These are phyloP conservation scores for Melanerpes formicivorus DNA, from an alignment of 2,113 vertebrate genomes.

Conservation along the genomic window DNA sequence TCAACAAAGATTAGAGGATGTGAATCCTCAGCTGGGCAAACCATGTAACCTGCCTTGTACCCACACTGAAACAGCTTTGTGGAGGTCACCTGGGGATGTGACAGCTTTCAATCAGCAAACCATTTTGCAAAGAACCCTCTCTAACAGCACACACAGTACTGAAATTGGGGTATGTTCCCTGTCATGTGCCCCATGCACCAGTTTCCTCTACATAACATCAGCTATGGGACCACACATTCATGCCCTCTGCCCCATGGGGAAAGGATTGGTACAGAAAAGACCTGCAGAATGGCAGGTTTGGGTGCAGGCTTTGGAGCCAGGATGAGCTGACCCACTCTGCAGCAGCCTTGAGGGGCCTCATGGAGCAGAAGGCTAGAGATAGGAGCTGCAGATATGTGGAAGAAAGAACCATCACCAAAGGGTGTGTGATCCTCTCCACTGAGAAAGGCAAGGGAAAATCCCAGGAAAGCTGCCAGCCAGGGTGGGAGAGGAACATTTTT, in stretches of 20 bases:
- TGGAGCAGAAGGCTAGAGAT: neutral
- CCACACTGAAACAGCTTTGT: neutral
- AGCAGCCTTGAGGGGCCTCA: neutral
- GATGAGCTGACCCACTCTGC: neutral
- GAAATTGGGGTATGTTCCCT: fast-evolving
- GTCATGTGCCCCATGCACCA: fast-evolving
- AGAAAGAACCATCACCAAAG: neutral
- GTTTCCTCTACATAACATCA: fast-evolving
- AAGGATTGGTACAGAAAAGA: neutral
- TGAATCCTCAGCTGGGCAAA: neutral
- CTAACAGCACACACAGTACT: fast-evolving
- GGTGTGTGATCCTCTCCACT: slow-evolving; percentile 16
- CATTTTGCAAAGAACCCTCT: fast-evolving
- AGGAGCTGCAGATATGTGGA: neutral
- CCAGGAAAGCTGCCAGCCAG: slow-evolving; percentile 9
- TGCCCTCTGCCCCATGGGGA: neutral
- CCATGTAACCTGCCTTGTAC: neutral
- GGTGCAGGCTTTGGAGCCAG: neutral
- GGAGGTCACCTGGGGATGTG: neutral
- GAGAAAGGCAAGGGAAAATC: slow-evolving; percentile 9
- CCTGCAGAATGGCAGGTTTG: neutral
- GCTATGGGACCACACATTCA: neutral
- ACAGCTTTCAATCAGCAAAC: neutral
- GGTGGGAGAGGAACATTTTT: neutral
- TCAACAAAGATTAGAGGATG: neutral